Evolutionary conservation across 2,113 vertebrate species (phyloP), one percentile per base, ranked within the genome.

Genomic region (Oenanthe melanoleuca): DNA sequence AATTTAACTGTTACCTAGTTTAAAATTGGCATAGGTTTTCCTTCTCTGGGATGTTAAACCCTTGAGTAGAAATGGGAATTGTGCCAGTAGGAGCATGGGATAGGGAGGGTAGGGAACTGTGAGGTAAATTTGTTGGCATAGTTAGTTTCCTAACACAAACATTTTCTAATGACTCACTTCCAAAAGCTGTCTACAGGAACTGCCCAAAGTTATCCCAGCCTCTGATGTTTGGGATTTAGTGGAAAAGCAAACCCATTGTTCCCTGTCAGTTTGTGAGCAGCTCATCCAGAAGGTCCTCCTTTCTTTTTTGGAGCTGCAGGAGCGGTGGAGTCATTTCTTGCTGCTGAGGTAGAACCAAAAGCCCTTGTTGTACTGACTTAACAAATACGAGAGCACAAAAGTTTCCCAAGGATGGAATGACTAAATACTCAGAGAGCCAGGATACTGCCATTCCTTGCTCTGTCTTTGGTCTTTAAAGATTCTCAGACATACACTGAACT

Each of bases 181-280:
- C 82, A 96, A 93, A 96, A 93, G 80, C 90, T 86, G 92, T 91
- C 92, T 96, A 20, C 82, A 90, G 88, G 92, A 96, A 72, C 80
- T 86, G 90, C 75, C 90, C 80, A 56, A 60, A 96, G 88, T 95
- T 93, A 64, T 92, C 88, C 88, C 82, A 88, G 75, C 34, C 72
- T 86, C 67, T 91, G 52, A 70, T 67, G 67, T 74, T 86, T 95
- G 77, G 57, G 77, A 84, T 93, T 90, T 67, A 75, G 86, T 81
- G 57, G 73, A 90, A 95, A 95, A 96, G 81, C 80, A 93, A 88
- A 60, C 1, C 67, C 31, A 79, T 95, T 96, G 82, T 94, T 94
- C 72, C 71, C 33, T 74, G 33, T 73, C 55, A 47, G 63, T 73
- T 63, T 78, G 71, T 60, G 31, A 75, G 72, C 52, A 60, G 79